These are phyloP conservation scores for Drosophila longiperda DNA, from an alignment of 2,888 invertebrate species.

Conservation along the genomic window DNA sequence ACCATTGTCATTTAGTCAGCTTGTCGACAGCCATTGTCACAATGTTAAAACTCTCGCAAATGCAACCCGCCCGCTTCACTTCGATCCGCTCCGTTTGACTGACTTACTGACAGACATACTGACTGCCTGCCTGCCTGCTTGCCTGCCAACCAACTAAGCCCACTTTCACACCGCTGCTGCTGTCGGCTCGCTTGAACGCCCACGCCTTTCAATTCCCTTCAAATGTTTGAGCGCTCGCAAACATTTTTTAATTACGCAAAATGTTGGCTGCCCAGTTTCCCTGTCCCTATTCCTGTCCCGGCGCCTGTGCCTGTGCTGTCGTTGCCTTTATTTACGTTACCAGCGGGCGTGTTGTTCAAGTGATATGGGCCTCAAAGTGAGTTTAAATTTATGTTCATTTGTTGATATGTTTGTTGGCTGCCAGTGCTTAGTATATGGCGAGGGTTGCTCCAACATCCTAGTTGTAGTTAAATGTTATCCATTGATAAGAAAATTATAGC, in stretches of 20 bases:
- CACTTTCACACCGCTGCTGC: constrained; percentile 31
- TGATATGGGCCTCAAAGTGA: constrained; percentile 61
- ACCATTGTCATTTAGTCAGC: constrained; percentile 78
- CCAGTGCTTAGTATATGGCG: constrained; percentile 21
- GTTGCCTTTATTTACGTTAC: constrained; percentile 35
- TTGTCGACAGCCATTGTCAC: constrained; percentile 78
- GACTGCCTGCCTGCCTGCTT: neutral
- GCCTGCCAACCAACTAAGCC: neutral
- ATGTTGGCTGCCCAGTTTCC: constrained; percentile 72
- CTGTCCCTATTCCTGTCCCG: neutral
- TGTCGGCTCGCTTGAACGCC: constrained; percentile 70
- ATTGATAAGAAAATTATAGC: neutral
- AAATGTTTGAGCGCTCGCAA: constrained; percentile 71
- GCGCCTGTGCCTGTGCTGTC: neutral
- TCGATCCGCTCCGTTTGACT: constrained; percentile 12
- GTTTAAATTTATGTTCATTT: constrained; percentile 57
- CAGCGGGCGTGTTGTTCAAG: constrained; percentile 73
- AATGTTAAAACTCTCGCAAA: constrained; percentile 72
- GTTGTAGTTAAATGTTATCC: neutral
- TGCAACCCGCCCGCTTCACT: constrained; percentile 49
- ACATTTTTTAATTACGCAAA: constrained; percentile 82
- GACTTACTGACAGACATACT: neutral
- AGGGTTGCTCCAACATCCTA: constrained; percentile 6
- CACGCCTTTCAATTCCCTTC: constrained; percentile 65
- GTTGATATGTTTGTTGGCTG: constrained; percentile 18